Evolutionary conservation across 1,140 invertebrate species (phyloP), one percentile per base, ranked within the genome.

Genomic region (Spodoptera frugiperda): DNA sequence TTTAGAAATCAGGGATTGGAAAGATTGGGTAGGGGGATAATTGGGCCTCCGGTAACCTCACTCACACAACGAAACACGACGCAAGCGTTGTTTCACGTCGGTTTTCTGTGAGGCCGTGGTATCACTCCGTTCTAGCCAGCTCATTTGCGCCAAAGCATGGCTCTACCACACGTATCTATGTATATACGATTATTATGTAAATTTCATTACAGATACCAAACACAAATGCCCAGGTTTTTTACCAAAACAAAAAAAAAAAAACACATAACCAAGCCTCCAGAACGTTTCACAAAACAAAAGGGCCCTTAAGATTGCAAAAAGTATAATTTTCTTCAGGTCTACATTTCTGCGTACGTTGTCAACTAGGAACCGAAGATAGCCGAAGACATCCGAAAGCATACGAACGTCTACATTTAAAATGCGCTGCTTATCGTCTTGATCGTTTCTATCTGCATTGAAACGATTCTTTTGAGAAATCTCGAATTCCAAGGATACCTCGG

Each of bases 341-440:
- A 55, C 70, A 59, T 55, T 21, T 71, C 48, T 53, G 49, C 51
- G 39, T 49, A 57, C 8, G 33, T 59, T 44, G 48, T n/a, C 44
- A 21, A 44, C 55, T 11, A 48, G 71, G n/a, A 30, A 33, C 15
- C 57, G 15, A 15, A 44, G 44, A 61, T 61, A 25, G 54, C 39
- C 55, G 71, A 49, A 73, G 44, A 44, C 55, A 73, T 73, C 39
- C 39, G 55, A 73, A 30, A 15, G 55, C 44, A 49, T 73, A 73
- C 71, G 71, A 73, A 73, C 12, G 9, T 21, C 71, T 73, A 61
- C 71, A 73, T 73, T 73, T 73, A 14, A 55, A 72, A 72, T 72
- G 30, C 71, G 54, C 48, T 33, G 71, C 71, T 61, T 73, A 73
- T 73, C 71, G 17, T 9, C 33, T 21, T 33, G 33, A 71, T 57